phyloP scores from a whole-genome alignment of 2,888 invertebrate species.

The Autographa pulchrina region DNA sequence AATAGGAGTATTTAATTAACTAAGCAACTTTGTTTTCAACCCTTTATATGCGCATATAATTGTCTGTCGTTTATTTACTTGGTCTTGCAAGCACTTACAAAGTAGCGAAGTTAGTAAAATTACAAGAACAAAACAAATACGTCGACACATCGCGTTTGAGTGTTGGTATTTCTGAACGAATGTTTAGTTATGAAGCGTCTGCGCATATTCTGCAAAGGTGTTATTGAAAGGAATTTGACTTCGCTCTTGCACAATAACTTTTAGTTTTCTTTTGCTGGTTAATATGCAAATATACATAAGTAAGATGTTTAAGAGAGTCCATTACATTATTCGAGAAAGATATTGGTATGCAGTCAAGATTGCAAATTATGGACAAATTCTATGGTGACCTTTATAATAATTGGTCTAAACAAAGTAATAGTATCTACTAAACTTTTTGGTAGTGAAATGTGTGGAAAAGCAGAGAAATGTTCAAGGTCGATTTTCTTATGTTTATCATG shows the following conservation, averaged over 20 bases:
- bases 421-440: no score
- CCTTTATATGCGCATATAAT: conserved; percentile 18
- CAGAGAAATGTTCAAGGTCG: no score
- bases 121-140: conserved; percentile 54
- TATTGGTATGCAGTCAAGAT: no score
- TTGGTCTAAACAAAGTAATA: no score
- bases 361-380: no score
- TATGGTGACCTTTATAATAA: no score
- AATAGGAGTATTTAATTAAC: neutral
- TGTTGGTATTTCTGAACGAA: conserved; percentile 41
- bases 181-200: conserved; percentile 44
- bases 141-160: conserved; percentile 45
- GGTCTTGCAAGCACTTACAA: conserved; percentile 32
- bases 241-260: conserved; percentile 9
- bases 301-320: neutral
- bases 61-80: conserved; percentile 29
- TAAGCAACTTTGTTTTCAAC: conserved; percentile 27
- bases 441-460: no score
- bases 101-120: conserved; percentile 52
- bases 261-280: neutral
- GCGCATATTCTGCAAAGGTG: conserved; percentile 46
- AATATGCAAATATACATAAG: neutral
- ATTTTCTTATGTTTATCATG: no score
- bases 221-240: conserved; percentile 36
- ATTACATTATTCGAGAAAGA: no score